Evolutionary conservation across 2,797 vertebrate species (phyloP).

Genomic region (Pangasius mekongensis): DNA sequence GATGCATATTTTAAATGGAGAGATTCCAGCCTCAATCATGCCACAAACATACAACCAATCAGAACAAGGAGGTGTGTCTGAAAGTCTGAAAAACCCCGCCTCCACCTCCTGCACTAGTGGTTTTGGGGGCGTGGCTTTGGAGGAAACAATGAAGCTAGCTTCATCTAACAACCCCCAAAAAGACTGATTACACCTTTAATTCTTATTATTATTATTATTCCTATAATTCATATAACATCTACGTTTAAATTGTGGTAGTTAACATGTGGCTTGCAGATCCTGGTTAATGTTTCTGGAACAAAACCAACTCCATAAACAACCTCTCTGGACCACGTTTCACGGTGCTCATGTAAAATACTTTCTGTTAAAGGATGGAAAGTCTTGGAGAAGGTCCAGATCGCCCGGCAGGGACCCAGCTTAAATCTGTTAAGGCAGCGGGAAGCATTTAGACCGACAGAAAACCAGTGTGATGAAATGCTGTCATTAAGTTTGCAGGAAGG

Average conservation of each 20-base stretch:
- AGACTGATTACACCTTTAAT: not conserved
- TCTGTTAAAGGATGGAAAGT: not conserved
- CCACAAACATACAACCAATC: not conserved
- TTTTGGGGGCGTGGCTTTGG: not conserved
- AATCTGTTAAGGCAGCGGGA: not conserved
- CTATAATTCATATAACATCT: not conserved
- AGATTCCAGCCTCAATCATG: not conserved
- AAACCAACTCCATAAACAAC: not conserved
- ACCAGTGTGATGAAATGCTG: not conserved
- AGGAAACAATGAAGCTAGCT: not conserved
- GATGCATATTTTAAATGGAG: not conserved
- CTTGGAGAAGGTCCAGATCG: not conserved
- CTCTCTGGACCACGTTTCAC: not conserved
- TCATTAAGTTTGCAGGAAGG: conserved; percentile 71
- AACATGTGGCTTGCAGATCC: not conserved
- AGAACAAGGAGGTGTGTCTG: not conserved
- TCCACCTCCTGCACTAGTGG: not conserved
- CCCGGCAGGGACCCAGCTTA: not conserved
- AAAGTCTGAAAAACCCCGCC: not conserved
- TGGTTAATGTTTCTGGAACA: not conserved
- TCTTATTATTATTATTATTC: not conserved
- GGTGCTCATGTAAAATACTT: not conserved
- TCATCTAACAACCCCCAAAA: not conserved
- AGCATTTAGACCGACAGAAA: not conserved
- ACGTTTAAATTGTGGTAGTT: not conserved